Base-by-base conservation (phyloP, 2,888 invertebrate genomes). In the Ormyrus pomaceus region DNA sequence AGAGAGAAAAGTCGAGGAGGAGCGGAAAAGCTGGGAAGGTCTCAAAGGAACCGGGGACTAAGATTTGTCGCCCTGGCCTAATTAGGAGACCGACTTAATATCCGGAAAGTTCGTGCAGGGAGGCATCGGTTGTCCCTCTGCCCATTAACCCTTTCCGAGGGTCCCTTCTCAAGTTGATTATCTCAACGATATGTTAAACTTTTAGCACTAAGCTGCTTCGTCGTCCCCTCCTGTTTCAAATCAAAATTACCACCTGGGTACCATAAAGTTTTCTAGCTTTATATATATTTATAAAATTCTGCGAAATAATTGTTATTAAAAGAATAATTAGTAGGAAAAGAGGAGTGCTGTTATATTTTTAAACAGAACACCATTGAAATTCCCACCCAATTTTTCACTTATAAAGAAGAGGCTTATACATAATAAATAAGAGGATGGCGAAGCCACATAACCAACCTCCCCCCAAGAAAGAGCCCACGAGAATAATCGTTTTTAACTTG, bases 11-110 rank as follows among this genome's bases (percentile, higher is more conserved):
- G 50, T 56, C 10, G 59, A 19, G 19, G 48, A 55, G 11, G 68
- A 71, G 53, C 34, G 69, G 61, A 53, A 55, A 13, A 69, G 66
- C 61, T 48, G 34, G 1, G 56, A 46, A 55, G 34, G 53, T 76
- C 51, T 68, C 61, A n/a, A 56, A 71, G 50, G 59, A 51, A 58
- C 65, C 51, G 45, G 79, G 70, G 55, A 56, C 53, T 73, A 82
- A 77, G 75, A 79, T 79, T 79, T 77, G 73, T 76, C 73, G 77
- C 77, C 69, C 72, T 76, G 70, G 79, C 77, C 82, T 82, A 82
- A 82, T 82, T 76, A 82, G 82, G 64, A 76, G 77, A 69, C 77
- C 70, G 74, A 71, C 56, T 79, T 82, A 79, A 79, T 82, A 69
- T 77, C 75, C 79, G 61, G 76, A 59, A 66, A 61, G 62, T 56